Evolutionary conservation across 2,888 invertebrate species (phyloP), one percentile per base, ranked within the genome.

Genomic region (Baccha elongata): DNA sequence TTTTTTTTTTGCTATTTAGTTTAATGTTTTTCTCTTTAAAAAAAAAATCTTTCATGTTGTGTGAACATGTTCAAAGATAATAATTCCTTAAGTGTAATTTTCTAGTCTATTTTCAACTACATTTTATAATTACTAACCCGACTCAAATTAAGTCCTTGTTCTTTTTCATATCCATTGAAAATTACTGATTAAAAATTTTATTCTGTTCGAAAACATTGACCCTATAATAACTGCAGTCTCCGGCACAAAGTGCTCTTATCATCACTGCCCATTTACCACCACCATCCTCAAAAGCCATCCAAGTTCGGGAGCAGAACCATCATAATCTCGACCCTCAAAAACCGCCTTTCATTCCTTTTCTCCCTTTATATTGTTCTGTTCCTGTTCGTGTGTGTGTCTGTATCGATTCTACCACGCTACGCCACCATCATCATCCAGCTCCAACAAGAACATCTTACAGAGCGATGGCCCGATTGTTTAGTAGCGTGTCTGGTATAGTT

Each of bases 401-500:
- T 55, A 55, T 55, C 15, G 55, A 55, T 37, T 55, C 37, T 37
- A 55, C 37, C 32, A 52, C n/a, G 52, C 52, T 7, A 32, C 17
- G 23, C 13, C 26, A 17, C 53, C 35, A n/a, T 26, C 48, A 48
- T 3, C 48, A 42, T 2, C 46, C 44, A 19, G 37, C 21, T 35
- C 37, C 35, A 55, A 55, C 37, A 11, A n/a, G 10, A 55, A 37
- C 10, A 55, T 35, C n/a, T n/a, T 55, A 19, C 21, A 37, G 55
- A 55, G 55, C 55, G 55, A 55, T 55, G 55, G 21, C 55, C 55
- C 23, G 55, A 55, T 55, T 55, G 55, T 37, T 55, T 23, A 8
- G 37, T 55, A 55, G 55, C 55, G 55, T 55, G 55, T 55, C 55
- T 55, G 50, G 26, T 55, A 55, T 23, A 55, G 55, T 37, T 23